phyloP scores from a whole-genome alignment of 2,797 vertebrate species.

The Paratrypauchen microcephalus region DNA sequence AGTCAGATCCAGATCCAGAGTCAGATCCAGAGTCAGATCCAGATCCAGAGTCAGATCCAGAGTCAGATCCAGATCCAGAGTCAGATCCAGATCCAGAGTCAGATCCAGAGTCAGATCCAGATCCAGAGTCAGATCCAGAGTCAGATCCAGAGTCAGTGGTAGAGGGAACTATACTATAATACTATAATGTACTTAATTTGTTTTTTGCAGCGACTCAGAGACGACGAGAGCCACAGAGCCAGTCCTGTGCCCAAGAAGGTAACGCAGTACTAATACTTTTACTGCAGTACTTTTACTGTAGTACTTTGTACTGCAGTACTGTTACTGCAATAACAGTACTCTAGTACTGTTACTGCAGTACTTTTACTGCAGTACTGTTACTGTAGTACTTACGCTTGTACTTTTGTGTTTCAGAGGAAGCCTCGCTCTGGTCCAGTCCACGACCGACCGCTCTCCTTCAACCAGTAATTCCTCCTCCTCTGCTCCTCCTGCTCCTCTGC shows the following conservation, averaged over 20 bases:
- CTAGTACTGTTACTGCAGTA: background rate
- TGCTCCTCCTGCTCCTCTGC: too few relatives aligned
- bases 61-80: too few relatives aligned
- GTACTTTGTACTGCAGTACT: background rate
- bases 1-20: too few relatives aligned
- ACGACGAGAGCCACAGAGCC: constrained; percentile 86
- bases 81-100: too few relatives aligned
- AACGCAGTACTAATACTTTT: background rate
- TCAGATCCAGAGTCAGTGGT: too few relatives aligned
- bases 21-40: too few relatives aligned
- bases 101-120: too few relatives aligned
- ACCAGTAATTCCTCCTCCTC: constrained; percentile 64
- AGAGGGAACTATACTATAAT: too few relatives aligned
- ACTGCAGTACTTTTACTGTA: background rate
- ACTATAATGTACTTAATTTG: background rate
- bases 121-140: too few relatives aligned
- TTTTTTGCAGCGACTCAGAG: constrained; percentile 80
- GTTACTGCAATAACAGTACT: too few relatives aligned
- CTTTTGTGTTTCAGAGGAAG: constrained; percentile 81
- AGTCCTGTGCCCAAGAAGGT: constrained; percentile 92
- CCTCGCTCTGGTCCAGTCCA: constrained; percentile 82
- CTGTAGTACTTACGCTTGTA: background rate
- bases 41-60: too few relatives aligned
- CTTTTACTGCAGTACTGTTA: background rate
- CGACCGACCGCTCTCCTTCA: constrained; percentile 75